Conservation (phyloP, 35 echinoderm and acorn worm genomes). For the Apostichopus parvimensis region DNA sequence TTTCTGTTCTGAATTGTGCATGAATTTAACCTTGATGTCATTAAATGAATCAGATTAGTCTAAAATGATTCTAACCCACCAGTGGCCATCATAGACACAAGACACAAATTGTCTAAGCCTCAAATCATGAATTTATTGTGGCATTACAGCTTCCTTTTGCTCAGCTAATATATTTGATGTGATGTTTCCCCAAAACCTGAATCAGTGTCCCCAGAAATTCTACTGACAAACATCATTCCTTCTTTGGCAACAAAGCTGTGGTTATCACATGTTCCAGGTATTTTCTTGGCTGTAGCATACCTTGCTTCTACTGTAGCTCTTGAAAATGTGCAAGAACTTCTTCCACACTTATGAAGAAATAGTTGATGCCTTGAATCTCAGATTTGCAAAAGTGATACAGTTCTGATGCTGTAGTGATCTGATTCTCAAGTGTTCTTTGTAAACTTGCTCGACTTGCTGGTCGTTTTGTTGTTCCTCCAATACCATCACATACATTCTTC, state of each 20-base stretch:
- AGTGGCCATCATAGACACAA: neutral
- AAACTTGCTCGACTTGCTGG: no score
- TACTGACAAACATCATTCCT: neutral
- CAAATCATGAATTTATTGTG: neutral
- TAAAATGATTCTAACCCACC: neutral
- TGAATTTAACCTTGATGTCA: neutral
- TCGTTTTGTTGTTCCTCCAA: no score
- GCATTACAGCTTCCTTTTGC: no score
- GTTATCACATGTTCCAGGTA: neutral
- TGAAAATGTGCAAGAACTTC: no score
- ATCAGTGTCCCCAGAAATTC: neutral
- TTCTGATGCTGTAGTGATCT: no score
- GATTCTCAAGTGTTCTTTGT: no score
- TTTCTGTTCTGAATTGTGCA: neutral
- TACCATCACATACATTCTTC: slow-evolving; percentile 12
- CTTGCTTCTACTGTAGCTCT: neutral
- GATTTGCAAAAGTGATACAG: no score
- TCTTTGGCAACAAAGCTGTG: neutral
- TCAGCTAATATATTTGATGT: neutral
- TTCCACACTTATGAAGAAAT: no score
- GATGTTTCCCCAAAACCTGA: neutral
- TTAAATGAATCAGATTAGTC: neutral
- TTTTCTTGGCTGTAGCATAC: neutral
- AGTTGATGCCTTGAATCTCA: no score
- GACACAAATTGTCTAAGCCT: neutral